phyloP scores from a whole-genome alignment of 2,113 vertebrate species.

The Lichenostomus cassidix region DNA sequence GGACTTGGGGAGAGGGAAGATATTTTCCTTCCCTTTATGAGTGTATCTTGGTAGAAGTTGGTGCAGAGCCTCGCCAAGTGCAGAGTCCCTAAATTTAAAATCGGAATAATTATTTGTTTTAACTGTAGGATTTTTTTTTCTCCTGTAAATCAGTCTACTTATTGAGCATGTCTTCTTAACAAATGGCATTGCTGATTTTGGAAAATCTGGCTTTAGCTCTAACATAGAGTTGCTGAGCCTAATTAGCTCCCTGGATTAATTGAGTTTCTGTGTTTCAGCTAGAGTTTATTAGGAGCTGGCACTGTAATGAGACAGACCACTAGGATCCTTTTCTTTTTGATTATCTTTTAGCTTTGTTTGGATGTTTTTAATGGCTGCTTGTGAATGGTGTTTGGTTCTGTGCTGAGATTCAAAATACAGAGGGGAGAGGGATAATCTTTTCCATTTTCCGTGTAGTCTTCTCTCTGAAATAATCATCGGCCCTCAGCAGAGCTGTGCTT shows the following conservation, averaged over 20 bases:
- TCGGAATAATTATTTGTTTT: not conserved
- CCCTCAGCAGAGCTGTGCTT: not conserved
- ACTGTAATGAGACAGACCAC: not conserved
- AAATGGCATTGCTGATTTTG: not conserved
- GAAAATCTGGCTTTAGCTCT: not conserved
- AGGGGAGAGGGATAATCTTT: not conserved
- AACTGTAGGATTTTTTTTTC: not conserved
- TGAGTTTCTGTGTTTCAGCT: not conserved
- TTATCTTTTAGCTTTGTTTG: not conserved
- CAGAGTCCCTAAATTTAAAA: not conserved
- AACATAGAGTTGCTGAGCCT: slow-evolving; percentile 1
- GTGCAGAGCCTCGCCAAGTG: not conserved
- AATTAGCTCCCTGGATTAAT: slow-evolving; percentile 40
- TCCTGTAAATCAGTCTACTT: not conserved
- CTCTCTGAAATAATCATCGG: not conserved
- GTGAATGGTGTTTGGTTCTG: not conserved
- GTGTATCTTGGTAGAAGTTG: not conserved
- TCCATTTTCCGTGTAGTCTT: not conserved
- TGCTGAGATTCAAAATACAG: not conserved
- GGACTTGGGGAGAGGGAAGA: not conserved
- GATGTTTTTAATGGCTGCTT: not conserved
- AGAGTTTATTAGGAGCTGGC: slow-evolving; percentile 6
- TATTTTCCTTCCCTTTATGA: not conserved
- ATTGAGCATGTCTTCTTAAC: not conserved
- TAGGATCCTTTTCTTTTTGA: not conserved